Conservation (phyloP, 1,140 invertebrate species). For the Myzus persicae region DNA sequence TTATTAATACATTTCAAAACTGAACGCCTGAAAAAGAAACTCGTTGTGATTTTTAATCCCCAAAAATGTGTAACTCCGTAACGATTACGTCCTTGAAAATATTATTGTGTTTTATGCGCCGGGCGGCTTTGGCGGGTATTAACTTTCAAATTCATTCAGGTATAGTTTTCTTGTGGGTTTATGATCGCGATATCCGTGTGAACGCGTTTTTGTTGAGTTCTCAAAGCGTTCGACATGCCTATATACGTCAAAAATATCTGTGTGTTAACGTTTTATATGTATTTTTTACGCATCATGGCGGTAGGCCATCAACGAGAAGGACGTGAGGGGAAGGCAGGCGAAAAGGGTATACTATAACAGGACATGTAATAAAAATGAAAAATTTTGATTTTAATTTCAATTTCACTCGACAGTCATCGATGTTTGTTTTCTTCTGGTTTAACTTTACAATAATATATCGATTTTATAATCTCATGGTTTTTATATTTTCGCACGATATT, state of each 20-base stretch:
- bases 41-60: background rate
- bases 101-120: background rate
- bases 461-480: too few species aligned
- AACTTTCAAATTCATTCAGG: background rate
- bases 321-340: background rate
- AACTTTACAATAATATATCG: too few species aligned
- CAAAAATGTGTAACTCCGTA: background rate
- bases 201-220: background rate
- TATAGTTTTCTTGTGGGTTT: background rate
- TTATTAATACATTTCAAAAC: background rate
- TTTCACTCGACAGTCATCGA: too few species aligned
- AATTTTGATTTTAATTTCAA: too few species aligned
- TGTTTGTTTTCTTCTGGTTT: too few species aligned
- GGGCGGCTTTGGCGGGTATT: background rate
- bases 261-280: background rate
- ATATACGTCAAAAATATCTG: background rate
- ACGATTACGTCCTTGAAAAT: background rate
- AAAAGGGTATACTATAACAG: background rate
- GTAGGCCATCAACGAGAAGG: background rate
- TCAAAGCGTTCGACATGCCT: background rate
- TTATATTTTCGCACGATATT: too few species aligned
- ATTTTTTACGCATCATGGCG: background rate
- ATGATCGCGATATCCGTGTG: background rate
- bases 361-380: too few species aligned
- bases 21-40: background rate